Base-by-base conservation (phyloP, 2,888 invertebrate genomes). In the Ligdia adustata region DNA sequence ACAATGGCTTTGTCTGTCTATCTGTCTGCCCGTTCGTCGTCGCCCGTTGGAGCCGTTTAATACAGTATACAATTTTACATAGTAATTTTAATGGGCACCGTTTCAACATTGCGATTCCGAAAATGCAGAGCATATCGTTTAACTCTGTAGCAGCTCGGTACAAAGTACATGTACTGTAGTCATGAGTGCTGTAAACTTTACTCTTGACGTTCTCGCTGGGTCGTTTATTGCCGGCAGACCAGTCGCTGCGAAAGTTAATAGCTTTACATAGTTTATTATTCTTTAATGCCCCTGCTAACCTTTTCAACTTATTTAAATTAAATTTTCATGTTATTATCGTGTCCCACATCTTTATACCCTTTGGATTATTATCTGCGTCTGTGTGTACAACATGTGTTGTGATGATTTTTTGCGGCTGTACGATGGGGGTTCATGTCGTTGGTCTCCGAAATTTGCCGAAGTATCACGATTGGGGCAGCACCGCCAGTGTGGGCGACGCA, bases 1-100 rank as follows among this genome's bases (percentile, higher is more conserved):
- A 89, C 89, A 90, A 90, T 86, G 83, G 75, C 88, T 87, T 89
- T 88, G 88, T 87, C 81, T 76, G 80, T 76, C 75, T 73, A 72
- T 79, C 70, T 69, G 78, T 77, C 78, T 69, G 69, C 67, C 61
- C 69, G n/a, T n/a, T 79, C 79, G 35, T 29, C 45, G 39, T 22
- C 35, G 79, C 76, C 73, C 63, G 60, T 66, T 70, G 62, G 81
- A 78, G 79, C 82, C 74, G 80, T 77, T 74, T 64, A 62, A 62
- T 69, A 75, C 22, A n/a, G 22, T n/a, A n/a, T 56, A 49, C 66
- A 62, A 67, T 72, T 72, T 77, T 72, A 75, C 76, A 69, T 68
- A 72, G 72, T 69, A 68, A 72, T 75, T 77, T 75, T 60, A 66
- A 76, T 69, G 14, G 66, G 57, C 64, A 66, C 67, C 68, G 49